Conservation (phyloP, 2,113 vertebrate genomes). For the Narcine bancroftii region DNA sequence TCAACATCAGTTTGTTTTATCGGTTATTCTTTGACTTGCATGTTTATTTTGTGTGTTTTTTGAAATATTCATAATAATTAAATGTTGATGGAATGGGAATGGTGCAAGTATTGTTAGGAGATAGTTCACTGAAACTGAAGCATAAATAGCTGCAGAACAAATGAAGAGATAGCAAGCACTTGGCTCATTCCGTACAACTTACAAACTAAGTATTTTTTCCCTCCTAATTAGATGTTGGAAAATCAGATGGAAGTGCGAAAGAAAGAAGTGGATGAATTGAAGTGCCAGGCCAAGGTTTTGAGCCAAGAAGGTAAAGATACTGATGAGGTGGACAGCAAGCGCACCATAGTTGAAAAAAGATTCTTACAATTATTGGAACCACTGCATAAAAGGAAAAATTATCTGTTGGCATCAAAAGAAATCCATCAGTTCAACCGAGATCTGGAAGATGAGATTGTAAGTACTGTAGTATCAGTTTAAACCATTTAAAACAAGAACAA, state of each 20-base stretch:
- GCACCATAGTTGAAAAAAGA: slow-evolving; percentile 75
- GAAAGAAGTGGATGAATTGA: slow-evolving; percentile 86
- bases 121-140: neutral
- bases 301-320: slow-evolving; percentile 83
- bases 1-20: too few species aligned
- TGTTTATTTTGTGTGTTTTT: too few species aligned
- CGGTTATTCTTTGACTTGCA: too few species aligned
- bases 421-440: slow-evolving; percentile 93
- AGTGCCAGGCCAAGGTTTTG: slow-evolving; percentile 78
- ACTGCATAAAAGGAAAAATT: slow-evolving; percentile 67
- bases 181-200: neutral
- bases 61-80: too few species aligned
- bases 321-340: slow-evolving; percentile 80
- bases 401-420: slow-evolving; percentile 82
- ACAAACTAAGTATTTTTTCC: neutral
- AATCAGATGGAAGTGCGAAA: slow-evolving; percentile 95
- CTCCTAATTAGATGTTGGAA: slow-evolving; percentile 77
- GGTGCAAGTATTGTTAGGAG: neutral
- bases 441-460: slow-evolving; percentile 90
- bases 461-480: slow-evolving; percentile 45
- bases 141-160: neutral
- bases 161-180: neutral
- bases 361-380: slow-evolving; percentile 82
- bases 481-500: neutral
- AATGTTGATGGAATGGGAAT: too few species aligned